Conservation (phyloP, 2,888 invertebrate species). For the Synanthedon tipuliformis region DNA sequence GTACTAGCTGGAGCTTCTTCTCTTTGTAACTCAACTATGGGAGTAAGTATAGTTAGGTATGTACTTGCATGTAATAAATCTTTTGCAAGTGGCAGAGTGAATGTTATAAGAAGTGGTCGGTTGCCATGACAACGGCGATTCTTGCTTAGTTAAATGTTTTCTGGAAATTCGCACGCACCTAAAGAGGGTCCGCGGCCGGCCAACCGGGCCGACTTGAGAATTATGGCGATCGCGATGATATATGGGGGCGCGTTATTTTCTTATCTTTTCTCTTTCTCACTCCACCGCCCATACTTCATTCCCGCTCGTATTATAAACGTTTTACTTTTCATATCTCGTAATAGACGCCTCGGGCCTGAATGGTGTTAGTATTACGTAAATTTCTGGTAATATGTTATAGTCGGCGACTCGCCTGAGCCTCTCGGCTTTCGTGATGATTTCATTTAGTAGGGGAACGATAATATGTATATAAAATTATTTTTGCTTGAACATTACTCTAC, state of each 20-base stretch:
- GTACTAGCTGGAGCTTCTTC: too few species aligned
- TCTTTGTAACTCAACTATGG: background rate
- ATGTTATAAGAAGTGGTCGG: constrained; percentile 20
- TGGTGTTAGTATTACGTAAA: constrained; percentile 55
- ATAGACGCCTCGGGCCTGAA: constrained; percentile 44
- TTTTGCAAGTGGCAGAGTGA: background rate
- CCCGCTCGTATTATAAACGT: constrained; percentile 57
- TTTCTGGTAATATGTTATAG: constrained; percentile 51
- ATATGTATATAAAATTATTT: constrained; percentile 43
- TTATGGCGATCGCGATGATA: constrained; percentile 68
- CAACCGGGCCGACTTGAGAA: constrained; percentile 44
- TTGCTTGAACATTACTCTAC: constrained; percentile 36
- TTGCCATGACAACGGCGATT: constrained; percentile 19
- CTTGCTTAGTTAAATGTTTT: constrained; percentile 56
- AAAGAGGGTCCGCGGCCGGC: constrained; percentile 59
- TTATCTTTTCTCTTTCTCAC: constrained; percentile 68
- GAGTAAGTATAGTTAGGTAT: background rate
- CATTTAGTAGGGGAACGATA: constrained; percentile 31
- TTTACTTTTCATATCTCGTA: constrained; percentile 62
- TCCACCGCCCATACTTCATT: constrained; percentile 65
- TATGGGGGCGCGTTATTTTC: constrained; percentile 68
- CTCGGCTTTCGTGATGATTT: constrained; percentile 34
- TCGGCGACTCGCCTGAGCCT: constrained; percentile 15
- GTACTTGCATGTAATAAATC: background rate
- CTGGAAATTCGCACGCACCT: constrained; percentile 41